Base-by-base conservation (phyloP, 2,888 invertebrate species). In the Leptinotarsa haldemani region DNA sequence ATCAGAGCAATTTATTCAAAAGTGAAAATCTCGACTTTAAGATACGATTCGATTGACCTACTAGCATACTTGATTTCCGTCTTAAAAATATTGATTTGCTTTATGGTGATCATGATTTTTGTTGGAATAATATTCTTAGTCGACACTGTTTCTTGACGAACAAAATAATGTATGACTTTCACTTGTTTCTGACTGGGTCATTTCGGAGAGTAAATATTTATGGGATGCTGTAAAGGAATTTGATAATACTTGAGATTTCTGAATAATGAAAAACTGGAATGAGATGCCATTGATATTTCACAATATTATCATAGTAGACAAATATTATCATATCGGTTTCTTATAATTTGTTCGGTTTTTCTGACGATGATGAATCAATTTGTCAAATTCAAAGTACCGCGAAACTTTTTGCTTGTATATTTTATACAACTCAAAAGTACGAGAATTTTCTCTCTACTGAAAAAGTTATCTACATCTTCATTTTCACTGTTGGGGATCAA, bases 21-120 rank as follows among this genome's bases (percentile, higher is more conserved):
- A 61, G 61, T 61, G 61, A 61, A 61, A 61, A 18, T 61, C 61
- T 61, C 61, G 15, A 61, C 61, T 61, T 61, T 61, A 40, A 61
- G 61, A 61, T 61, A 61, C 40, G 61, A 61, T 61, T 30, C n/a
- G 61, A 61, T 40, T 40, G 61, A 61, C 61, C 61, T 61, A 61
- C 61, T 61, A 61, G 61, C 61, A 61, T 61, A 61, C 61, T 61
- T 61, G 61, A 61, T 61, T 61, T 61, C 61, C 61, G 61, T 61
- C 61, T 9, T 61, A n/a, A 40, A 40, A 61, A 30, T 61, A 30
- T 61, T 61, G 61, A 61, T 61, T 61, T n/a, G 61, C 40, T 61
- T 25, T 18, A 40, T 61, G 40, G 40, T 61, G 61, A 61, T 61
- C 40, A 61, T 61, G 25, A 61, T 30, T 61, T 61, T 61, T 22